Evolutionary conservation across 2,113 vertebrate genomes (phyloP).

Genomic region (Montifringilla adamsi): DNA sequence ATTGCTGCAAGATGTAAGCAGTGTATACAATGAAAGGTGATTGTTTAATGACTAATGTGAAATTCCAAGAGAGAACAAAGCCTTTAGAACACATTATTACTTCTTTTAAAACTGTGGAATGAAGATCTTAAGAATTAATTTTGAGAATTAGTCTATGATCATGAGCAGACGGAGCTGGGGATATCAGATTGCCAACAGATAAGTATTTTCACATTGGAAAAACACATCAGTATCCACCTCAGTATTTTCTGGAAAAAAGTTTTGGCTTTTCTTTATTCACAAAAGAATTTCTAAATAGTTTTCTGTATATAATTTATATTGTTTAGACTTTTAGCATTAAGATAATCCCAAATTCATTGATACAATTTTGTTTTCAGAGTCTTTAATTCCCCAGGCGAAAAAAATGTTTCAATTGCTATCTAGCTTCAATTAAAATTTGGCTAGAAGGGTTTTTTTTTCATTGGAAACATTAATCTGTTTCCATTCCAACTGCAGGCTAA

Average conservation of each 20-base stretch:
- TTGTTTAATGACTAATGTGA: background rate
- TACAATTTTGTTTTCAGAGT: conserved; percentile 3
- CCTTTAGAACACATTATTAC: background rate
- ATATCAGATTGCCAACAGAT: background rate
- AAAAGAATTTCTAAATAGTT: background rate
- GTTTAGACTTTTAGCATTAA: background rate
- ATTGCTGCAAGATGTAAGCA: background rate
- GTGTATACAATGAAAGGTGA: background rate
- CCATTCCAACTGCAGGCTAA: background rate
- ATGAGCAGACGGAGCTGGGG: background rate
- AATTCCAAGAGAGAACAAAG: background rate
- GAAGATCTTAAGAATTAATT: background rate
- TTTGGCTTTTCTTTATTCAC: background rate
- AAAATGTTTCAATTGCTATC: background rate
- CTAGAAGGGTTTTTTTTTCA: background rate
- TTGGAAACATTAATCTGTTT: background rate
- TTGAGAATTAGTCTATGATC: background rate
- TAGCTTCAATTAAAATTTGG: conserved; percentile 11
- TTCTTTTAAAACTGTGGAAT: background rate
- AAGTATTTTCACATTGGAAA: background rate
- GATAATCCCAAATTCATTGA: background rate
- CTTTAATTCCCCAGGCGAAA: background rate
- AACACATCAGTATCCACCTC: background rate
- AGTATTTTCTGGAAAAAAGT: background rate
- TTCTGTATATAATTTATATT: background rate